Base-by-base conservation (phyloP, 2,797 vertebrate genomes). In the Bradypodion pumilum region DNA sequence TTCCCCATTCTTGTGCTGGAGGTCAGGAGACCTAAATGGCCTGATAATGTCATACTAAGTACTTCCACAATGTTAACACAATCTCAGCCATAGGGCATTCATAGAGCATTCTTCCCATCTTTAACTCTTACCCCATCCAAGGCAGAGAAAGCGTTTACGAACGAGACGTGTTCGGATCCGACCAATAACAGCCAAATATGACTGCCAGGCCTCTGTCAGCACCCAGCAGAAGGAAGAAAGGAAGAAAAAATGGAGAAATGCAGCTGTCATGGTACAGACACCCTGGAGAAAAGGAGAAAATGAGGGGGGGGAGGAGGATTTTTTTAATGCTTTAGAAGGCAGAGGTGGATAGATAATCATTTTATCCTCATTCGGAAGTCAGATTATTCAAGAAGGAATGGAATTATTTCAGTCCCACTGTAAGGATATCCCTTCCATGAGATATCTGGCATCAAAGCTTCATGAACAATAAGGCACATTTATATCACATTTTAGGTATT, bases 181-280 rank as follows among this genome's bases (percentile, higher is more conserved):
- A 93, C 99, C 98, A 42, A 98, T 98, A 93, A 99, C 98, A 0
- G 98, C 98, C 95, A 99, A 96, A 95, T 99, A 99, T 91, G 99
- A 99, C 94, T 99, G 99, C 99, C 98, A 99, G 56, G 99, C 99
- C 94, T 99, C 99, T 0, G 99, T 99, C 93, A 99, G 97, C 94
- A 99, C 98, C 98, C 99, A 99, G 96, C 99, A 99, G 95, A 99
- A 99, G 81, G 99, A 99, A 0, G 98, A 98, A 95, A 99, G 96
- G 96, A 99, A 99, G 96, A 99, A 99, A 96, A 99, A 99, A 92
- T 99, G 99, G 90, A 99, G 95, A 94, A 99, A 99, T 89, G 98
- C 99, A 0, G 98, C 98, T 0, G 97, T 99, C 96, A 99, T 97
- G 90, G 98, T 97, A 94, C 99, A 99, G 62, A 99, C 97, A 0